These are phyloP conservation scores for Cantharis flavilabris DNA, from an alignment of 2,888 invertebrate species.

Conservation along the genomic window DNA sequence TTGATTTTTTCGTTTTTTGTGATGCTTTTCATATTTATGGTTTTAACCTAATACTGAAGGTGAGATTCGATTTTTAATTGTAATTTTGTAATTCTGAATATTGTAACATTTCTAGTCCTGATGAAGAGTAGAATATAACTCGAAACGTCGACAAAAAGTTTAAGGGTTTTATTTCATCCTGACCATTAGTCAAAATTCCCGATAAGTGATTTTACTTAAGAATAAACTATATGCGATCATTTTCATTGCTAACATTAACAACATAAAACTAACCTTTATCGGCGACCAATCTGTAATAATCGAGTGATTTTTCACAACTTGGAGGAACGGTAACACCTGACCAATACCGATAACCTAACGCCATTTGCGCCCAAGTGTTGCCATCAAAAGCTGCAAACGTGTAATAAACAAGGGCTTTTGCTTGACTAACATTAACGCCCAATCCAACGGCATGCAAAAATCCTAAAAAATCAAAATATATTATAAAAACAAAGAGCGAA, in stretches of 20 bases:
- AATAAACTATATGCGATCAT: too few relatives aligned
- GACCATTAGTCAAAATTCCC: too few relatives aligned
- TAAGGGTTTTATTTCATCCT: too few relatives aligned
- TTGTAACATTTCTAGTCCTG: too few relatives aligned
- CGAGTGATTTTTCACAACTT: conserved; percentile 90
- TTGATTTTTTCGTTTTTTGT: too few relatives aligned
- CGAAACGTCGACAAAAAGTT: too few relatives aligned
- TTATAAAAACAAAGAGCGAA: neutral
- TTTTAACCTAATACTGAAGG: too few relatives aligned
- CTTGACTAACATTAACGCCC: conserved; percentile 85
- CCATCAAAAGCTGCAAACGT: conserved; percentile 90
- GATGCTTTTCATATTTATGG: too few relatives aligned
- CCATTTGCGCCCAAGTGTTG: conserved; percentile 94
- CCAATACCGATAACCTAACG: conserved; percentile 92
- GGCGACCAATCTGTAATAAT: conserved; percentile 89
- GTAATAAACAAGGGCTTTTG: conserved; percentile 88
- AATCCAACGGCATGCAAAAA: conserved; percentile 88
- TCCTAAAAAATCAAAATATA: conserved; percentile 55
- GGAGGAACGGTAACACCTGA: conserved; percentile 86
- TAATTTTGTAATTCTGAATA: too few relatives aligned
- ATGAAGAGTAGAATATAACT: too few relatives aligned
- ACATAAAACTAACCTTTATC: conserved; percentile 67
- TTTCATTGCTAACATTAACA: neutral
- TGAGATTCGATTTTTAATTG: too few relatives aligned
- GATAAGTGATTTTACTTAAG: too few relatives aligned